Evolutionary conservation across 2,888 invertebrate genomes (phyloP), one percentile per base, ranked within the genome.

Genomic region (Calameuta filiformis): DNA sequence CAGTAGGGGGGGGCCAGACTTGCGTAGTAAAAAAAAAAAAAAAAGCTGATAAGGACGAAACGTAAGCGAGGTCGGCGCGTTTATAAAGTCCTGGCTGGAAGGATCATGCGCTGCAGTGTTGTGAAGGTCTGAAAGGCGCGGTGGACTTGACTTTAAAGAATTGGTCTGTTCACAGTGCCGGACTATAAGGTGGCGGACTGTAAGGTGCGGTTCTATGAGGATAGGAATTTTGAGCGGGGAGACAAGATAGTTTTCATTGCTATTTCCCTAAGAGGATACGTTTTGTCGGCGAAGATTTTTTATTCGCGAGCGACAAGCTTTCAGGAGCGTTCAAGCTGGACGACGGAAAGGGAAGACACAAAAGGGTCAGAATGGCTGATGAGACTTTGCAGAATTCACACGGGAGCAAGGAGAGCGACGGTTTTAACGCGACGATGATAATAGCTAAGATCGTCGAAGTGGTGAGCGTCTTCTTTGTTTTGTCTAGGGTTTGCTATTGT

Each of bases 331-430:
- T 89, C 92, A 86, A 92, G 86, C 88, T 93, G 92, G 89, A 89
- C 88, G 90, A 92, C 88, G 86, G 88, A 79, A 89, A 83, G 79
- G 90, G 89, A 84, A 90, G 87, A 82, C 90, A 91, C 82, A 88
- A 88, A 83, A 90, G 94, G 93, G 90, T 94, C 92, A 91, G 93
- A 90, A 95, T 95, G 95, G 94, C 94, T 83, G 94, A 94, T 84
- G 95, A 95, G 81, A 89, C 89, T 89, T 93, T 94, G 86, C 92
- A 92, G 73, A 89, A 88, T 73, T 87, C 91, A 40, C 93, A 93
- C 83, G 92, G 92, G 88, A 92, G 92, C 88, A 94, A 93, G 89
- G 93, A 93, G 68, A 92, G 92, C 80, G 92, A 93, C 77, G 90
- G 91, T 40, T 78, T 85, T 12, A 74, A 81, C 76, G 83, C 81